These are phyloP conservation scores for Lapara coniferarum DNA, from an alignment of 2,888 invertebrate genomes.

Conservation along the genomic window DNA sequence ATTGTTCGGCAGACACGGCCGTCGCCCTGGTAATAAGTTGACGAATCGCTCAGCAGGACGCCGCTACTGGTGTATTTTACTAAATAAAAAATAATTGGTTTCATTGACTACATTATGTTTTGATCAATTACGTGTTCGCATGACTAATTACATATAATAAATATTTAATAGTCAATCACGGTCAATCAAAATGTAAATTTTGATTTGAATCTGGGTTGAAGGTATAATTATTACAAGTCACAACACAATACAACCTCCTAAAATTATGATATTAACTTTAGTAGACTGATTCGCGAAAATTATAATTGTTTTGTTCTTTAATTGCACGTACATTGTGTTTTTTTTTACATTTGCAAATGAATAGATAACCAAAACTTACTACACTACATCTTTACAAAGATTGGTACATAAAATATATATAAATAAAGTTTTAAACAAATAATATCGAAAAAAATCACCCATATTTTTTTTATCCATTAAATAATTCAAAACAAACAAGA, in stretches of 20 bases:
- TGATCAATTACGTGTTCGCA: not conserved
- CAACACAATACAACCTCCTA: no score
- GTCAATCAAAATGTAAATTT: not conserved
- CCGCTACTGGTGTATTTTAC: conserved; percentile 37
- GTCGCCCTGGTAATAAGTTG: conserved; percentile 37
- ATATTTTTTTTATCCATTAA: not conserved
- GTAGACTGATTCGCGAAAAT: no score
- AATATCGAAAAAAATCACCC: no score
- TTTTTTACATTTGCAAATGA: no score
- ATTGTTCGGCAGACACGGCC: conserved; percentile 51
- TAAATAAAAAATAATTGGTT: conserved; percentile 22
- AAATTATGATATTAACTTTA: no score
- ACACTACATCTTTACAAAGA: no score
- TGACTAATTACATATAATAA: not conserved
- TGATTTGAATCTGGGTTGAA: not conserved
- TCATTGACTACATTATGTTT: not conserved
- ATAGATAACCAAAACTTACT: no score
- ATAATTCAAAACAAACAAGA: not conserved
- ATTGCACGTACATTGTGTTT: no score
- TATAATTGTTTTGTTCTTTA: no score
- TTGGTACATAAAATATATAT: no score
- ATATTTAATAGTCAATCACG: not conserved
- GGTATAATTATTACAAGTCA: no score
- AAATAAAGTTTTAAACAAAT: no score
- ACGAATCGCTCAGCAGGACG: conserved; percentile 38